Evolutionary conservation across 2,888 invertebrate genomes (phyloP).

Genomic region (Lithophane leautieri): DNA sequence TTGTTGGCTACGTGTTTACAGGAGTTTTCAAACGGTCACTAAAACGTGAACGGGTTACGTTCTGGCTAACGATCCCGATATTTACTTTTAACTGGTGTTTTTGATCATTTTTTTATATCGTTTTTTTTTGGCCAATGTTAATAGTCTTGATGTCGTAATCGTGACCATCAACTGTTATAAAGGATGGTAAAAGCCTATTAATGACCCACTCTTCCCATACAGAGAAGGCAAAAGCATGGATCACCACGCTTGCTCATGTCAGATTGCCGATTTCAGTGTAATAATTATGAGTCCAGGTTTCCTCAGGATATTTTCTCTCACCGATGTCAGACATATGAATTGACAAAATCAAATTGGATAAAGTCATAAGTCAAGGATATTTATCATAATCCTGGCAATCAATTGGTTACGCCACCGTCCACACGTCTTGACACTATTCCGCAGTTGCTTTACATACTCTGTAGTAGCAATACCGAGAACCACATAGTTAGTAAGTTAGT

Average conservation of each 20-base stretch:
- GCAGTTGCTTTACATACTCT: neutral
- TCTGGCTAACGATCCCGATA: constrained; percentile 53
- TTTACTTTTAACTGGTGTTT: constrained; percentile 52
- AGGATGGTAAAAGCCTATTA: neutral
- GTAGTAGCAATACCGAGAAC: neutral
- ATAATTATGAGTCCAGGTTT: no score
- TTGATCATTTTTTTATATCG: constrained; percentile 9
- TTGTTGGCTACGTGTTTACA: constrained; percentile 66
- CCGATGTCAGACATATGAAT: neutral
- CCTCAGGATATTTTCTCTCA: no score
- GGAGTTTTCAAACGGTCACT: constrained; percentile 59
- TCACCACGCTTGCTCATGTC: no score
- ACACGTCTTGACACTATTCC: neutral
- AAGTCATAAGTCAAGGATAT: neutral
- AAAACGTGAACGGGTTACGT: constrained; percentile 57
- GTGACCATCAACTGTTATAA: neutral
- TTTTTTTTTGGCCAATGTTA: neutral
- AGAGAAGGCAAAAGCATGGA: no score
- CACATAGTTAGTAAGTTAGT: neutral
- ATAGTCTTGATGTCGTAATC: neutral
- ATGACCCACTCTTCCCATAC: no score
- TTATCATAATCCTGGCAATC: neutral
- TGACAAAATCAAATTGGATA: neutral
- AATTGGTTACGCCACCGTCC: neutral
- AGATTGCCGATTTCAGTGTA: no score